Evolutionary conservation across 2,113 vertebrate genomes (phyloP).

Genomic region (Hippocampus guttulatus): DNA sequence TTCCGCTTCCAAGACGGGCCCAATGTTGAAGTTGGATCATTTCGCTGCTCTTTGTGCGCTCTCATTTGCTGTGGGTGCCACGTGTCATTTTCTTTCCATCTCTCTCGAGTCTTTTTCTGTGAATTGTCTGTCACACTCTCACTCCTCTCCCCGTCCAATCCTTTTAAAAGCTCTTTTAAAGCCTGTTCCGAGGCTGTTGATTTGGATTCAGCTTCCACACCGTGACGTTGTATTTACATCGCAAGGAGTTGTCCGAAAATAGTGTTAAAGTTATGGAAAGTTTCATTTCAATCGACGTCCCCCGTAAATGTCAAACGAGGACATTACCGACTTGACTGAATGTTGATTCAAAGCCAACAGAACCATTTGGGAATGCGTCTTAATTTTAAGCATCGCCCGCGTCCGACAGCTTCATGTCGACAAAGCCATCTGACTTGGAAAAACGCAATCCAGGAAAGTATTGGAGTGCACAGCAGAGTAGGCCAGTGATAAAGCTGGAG

Average conservation of each 20-base stretch:
- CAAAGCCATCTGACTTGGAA: background rate
- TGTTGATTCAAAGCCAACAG: too few species aligned
- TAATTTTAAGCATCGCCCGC: background rate
- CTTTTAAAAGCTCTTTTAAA: conserved; percentile 26
- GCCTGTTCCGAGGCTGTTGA: conserved; percentile 31
- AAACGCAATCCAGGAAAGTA: background rate
- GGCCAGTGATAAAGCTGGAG: background rate
- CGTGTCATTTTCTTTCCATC: conserved; percentile 54
- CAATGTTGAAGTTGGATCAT: conserved; percentile 35
- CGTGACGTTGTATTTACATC: background rate
- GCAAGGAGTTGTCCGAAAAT: background rate
- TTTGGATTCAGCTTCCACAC: conserved; percentile 20
- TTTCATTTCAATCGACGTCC: background rate
- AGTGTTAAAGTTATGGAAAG: background rate
- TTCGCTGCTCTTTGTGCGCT: conserved; percentile 28
- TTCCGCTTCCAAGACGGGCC: background rate
- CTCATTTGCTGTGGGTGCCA: conserved; percentile 49
- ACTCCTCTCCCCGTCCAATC: conserved; percentile 36
- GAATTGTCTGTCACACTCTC: conserved; percentile 20
- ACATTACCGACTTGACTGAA: too few species aligned
- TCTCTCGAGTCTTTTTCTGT: conserved; percentile 31
- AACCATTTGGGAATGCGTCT: background rate
- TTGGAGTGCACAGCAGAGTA: background rate
- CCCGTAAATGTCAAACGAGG: too few species aligned
- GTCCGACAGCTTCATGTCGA: too few species aligned